Evolutionary conservation across 2,888 invertebrate species (phyloP), one percentile per base, ranked within the genome.

Genomic region (Encarsia formosa): DNA sequence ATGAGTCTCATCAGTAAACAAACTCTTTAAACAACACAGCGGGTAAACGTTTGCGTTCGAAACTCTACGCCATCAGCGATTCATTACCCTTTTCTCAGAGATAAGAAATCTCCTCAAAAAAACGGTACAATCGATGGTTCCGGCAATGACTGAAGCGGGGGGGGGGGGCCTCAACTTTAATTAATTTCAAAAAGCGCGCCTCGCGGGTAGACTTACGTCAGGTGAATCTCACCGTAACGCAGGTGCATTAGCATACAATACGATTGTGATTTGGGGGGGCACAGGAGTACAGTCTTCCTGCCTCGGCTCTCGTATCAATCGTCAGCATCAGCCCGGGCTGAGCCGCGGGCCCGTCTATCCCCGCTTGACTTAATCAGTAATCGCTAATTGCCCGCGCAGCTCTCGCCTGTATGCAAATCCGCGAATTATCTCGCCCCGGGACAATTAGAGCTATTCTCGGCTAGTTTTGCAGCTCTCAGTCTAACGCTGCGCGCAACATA

Each of bases 301-400:
- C 46, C n/a, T 37, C 53, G 57, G 63, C 61, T 56, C 63, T 20
- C 54, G 38, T 22, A 50, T 40, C 61, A 62, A 63, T 35, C 60
- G 64, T 67, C 66, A 35, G 35, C 35, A 35, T 35, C 35, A 35
- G 35, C 35, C 11, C 35, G 18, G 35, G 35, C 35, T 35, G n/a
- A n/a, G n/a, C n/a, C n/a, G n/a, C n/a, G n/a, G n/a, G n/a, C n/a
- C n/a, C n/a, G n/a, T 13, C 15, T 4, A 65, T 40, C 57, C 66
- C 60, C 69, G 66, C 68, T 72, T 70, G 73, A 71, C 73, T 73
- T 74, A 73, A 73, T 73, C 73, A 72, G 73, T 69, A 69, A 74
- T 74, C 73, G 70, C 73, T 73, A 74, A 74, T 74, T 73, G 72
- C 70, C 61, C 64, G 67, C 53, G 69, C 67, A 67, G 70, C 67